Percentiles rank a stretch among this genome's conserved stretches.
Evolutionary conservation across 2,113 vertebrate species (phyloP).

Genomic region (Anolis carolinensis): DNA sequence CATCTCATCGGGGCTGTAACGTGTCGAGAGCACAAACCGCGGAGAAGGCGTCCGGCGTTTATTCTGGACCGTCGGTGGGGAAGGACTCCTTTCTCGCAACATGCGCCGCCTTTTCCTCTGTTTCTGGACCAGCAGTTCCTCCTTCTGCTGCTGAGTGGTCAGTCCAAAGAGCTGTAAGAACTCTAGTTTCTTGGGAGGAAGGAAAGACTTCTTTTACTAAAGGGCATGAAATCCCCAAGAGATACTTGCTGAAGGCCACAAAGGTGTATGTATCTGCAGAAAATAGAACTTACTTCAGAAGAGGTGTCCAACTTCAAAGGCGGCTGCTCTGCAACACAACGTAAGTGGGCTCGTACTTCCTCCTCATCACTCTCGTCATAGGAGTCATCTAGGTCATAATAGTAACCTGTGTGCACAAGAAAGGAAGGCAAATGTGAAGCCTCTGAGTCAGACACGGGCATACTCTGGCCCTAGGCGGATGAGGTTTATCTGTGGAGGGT

Average conservation of each 20-base stretch:
- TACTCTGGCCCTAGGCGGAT: no score
- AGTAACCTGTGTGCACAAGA: slow-evolving; percentile 83
- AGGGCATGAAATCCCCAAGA: neutral
- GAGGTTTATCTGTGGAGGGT: no score
- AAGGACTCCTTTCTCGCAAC: slow-evolving; percentile 94
- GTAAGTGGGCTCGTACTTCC: slow-evolving; percentile 94
- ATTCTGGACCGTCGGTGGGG: slow-evolving; percentile 80
- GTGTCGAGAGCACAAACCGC: slow-evolving; percentile 83
- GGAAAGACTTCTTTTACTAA: neutral
- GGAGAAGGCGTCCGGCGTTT: slow-evolving; percentile 86
- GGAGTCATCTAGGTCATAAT: slow-evolving; percentile 97
- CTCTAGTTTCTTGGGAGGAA: slow-evolving; percentile 87
- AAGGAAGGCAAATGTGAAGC: fast-evolving
- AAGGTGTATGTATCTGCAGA: neutral
- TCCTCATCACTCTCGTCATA: slow-evolving; percentile 98
- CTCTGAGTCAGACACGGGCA: no score
- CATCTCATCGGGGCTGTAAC: slow-evolving; percentile 96
- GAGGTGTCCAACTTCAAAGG: slow-evolving; percentile 95
- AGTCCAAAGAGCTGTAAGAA: slow-evolving; percentile 91
- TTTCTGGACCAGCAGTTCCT: slow-evolving; percentile 91
- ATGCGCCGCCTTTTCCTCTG: slow-evolving; percentile 91
- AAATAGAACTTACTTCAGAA: slow-evolving; percentile 82
- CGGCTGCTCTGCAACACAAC: slow-evolving; percentile 92
- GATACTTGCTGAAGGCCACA: neutral
- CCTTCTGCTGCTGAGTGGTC: slow-evolving; percentile 89